Evolutionary conservation across 2,888 invertebrate species (phyloP).

Genomic region (Machimus atricapillus): DNA sequence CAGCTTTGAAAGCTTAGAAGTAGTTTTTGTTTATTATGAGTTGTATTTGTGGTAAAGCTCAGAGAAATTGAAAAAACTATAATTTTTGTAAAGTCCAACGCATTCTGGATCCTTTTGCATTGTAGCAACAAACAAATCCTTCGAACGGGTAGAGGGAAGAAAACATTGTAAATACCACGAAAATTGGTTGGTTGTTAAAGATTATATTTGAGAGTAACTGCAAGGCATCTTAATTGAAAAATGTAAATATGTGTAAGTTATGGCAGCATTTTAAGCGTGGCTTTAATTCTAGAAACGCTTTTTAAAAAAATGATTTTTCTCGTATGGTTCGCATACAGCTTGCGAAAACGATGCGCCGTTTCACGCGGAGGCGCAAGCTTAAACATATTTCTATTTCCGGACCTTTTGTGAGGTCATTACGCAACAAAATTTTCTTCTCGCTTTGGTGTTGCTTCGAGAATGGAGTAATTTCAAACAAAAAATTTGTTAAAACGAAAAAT

Average conservation of each 20-base stretch:
- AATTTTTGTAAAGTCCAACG: background rate
- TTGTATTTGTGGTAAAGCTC: background rate
- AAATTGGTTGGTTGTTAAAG: background rate
- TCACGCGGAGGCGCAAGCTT: background rate
- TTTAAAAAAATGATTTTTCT: background rate
- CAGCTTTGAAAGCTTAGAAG: background rate
- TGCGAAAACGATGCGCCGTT: background rate
- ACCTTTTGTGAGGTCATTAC: background rate
- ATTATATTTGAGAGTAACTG: background rate
- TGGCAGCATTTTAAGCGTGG: too few species aligned
- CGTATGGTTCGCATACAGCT: background rate
- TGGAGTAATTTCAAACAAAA: slow-evolving; percentile 1
- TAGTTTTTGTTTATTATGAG: background rate
- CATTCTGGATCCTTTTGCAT: background rate
- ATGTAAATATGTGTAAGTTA: too few species aligned
- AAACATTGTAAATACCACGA: too few species aligned
- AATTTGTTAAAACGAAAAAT: background rate
- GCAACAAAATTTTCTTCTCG: slow-evolving; percentile 1
- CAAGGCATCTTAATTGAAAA: background rate
- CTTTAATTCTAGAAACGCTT: background rate
- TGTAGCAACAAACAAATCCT: background rate
- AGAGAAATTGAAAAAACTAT: background rate
- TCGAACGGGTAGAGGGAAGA: too few species aligned
- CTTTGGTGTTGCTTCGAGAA: background rate
- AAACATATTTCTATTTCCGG: background rate